These are phyloP conservation scores for Mylabris phalerata DNA, from an alignment of 1,140 invertebrate genomes.

Conservation along the genomic window DNA sequence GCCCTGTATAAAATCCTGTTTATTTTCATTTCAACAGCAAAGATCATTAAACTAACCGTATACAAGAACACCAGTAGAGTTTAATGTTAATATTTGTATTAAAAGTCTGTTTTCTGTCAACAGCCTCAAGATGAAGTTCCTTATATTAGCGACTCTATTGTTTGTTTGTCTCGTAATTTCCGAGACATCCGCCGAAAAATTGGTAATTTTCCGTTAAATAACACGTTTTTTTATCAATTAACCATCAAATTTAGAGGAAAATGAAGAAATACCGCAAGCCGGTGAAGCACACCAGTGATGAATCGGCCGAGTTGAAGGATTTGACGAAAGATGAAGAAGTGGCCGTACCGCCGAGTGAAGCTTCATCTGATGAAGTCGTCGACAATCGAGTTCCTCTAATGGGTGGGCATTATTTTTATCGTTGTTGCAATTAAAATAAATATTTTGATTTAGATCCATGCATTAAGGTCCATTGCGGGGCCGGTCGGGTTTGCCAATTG, in stretches of 20 bases:
- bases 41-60: too few relatives aligned
- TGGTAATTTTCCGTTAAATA: constrained; percentile 14
- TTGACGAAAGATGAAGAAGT: neutral
- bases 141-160: constrained; percentile 15
- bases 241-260: constrained; percentile 3
- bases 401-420: constrained; percentile 6
- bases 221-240: too few relatives aligned
- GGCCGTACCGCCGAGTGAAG: constrained; percentile 14
- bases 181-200: constrained; percentile 23
- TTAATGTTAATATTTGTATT: too few relatives aligned
- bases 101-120: too few relatives aligned
- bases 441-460: constrained; percentile 59
- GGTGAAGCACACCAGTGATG: neutral
- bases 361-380: constrained; percentile 12
- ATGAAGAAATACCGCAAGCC: constrained; percentile 9
- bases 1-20: too few relatives aligned
- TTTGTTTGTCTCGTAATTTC: constrained; percentile 17
- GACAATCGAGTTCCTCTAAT: constrained; percentile 28
- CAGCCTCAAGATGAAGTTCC: constrained; percentile 27
- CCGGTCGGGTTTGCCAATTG: constrained; percentile 79
- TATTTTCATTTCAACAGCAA: too few relatives aligned
- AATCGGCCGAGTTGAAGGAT: neutral
- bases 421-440: neutral
- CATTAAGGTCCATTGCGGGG: constrained; percentile 77
- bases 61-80: too few relatives aligned